Base-by-base conservation (phyloP, 2,888 invertebrate species). In the Melipona beecheii region DNA sequence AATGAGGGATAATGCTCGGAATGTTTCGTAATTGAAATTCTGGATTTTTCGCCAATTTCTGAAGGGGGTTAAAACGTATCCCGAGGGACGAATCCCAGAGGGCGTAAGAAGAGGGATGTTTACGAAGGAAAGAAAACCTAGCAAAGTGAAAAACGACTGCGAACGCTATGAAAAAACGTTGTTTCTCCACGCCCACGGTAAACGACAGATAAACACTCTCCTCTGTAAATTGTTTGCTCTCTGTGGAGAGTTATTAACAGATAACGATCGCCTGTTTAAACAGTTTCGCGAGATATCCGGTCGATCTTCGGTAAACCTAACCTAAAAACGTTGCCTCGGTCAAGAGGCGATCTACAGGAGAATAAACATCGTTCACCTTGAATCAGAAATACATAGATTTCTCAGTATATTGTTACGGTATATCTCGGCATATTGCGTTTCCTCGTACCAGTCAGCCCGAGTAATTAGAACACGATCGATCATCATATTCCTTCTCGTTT, bases 131-230 rank as follows among this genome's bases (percentile, higher is more conserved):
- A 81, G 74, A 86, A 90, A 87, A 43, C 9, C 82, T 86, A 88
- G 84, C 80, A 85, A 88, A 84, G 80, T 81, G 72, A 87, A 86
- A 78, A 86, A 78, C 86, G 75, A 88, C 83, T 73, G 83, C 73
- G 81, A 86, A 86, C 90, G 89, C 90, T 83, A 92, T 91, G 91
- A 92, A 91, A 89, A 92, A 92, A 85, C 90, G 87, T 87, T 88
- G 87, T 85, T 87, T 90, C 76, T 88, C 89, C 69, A 80, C 78
- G 80, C 76, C 85, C 69, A 90, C 90, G 90, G 91, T 91, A 91
- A 88, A 88, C 60, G 43, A 78, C 74, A 72, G 62, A 43, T 66
- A 43, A 17, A 0, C 60, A 66, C 31, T 31, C 56, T 78, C 64
- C 2, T 69, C 80, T 31, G 56, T 36, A 80, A 56, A 74, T 78